Percentiles rank a stretch among this genome's conserved stretches.
Conservation (phyloP, 2,888 invertebrate species). For the Fragum sueziense region DNA sequence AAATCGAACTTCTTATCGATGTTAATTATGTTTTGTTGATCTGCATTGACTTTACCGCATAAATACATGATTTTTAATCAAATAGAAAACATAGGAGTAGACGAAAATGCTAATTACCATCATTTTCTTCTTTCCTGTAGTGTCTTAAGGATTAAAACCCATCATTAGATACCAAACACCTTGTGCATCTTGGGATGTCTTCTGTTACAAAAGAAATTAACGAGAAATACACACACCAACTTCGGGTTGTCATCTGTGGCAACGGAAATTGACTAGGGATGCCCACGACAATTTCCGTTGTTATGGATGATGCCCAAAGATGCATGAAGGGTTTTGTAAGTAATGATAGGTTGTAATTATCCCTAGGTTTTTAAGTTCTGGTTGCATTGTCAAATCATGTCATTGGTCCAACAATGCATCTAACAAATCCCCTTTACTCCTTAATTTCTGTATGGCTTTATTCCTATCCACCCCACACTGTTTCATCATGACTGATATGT, state of each 20-base stretch:
- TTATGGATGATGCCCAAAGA: too few species aligned
- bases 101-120: too few species aligned
- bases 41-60: not conserved
- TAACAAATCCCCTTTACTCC: constrained; percentile 66
- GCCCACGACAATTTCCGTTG: too few species aligned
- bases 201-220: not conserved
- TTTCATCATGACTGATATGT: constrained; percentile 72
- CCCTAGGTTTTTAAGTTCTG: not conserved
- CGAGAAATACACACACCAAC: not conserved
- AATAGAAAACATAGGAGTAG: not conserved
- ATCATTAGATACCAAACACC: too few species aligned
- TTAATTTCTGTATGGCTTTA: constrained; percentile 67
- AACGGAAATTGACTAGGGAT: too few species aligned
- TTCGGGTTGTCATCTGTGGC: too few species aligned
- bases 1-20: not conserved
- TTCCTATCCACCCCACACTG: constrained; percentile 73
- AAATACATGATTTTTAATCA: not conserved
- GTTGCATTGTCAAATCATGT: not conserved
- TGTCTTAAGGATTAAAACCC: too few species aligned
- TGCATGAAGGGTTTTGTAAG: too few species aligned
- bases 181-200: too few species aligned
- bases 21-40: not conserved
- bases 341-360: not conserved
- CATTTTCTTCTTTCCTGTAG: too few species aligned
- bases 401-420: constrained; percentile 71